Percentiles rank a stretch among this genome's conserved stretches.
These are phyloP conservation scores for Catharus bicknelli DNA, from an alignment of 2,113 vertebrate genomes.

Conservation along the genomic window DNA sequence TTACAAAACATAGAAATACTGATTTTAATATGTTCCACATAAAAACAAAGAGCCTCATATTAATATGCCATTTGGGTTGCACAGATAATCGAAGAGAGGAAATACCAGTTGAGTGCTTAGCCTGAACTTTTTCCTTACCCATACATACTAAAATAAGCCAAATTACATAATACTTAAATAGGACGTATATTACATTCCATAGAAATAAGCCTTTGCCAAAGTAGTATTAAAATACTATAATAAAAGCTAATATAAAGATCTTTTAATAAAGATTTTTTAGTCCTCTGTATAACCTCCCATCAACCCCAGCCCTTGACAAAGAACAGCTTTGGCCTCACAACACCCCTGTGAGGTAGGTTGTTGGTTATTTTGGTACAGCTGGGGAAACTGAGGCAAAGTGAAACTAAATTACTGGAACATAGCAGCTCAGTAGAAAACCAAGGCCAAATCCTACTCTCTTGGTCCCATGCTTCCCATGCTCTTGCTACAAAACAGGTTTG, in stretches of 20 bases:
- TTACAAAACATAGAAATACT: constrained; percentile 26
- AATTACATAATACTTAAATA: constrained; percentile 9
- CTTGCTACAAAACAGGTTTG: not conserved
- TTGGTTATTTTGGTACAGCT: constrained; percentile 4
- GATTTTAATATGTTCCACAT: not conserved
- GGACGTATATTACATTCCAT: not conserved
- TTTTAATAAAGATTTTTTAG: not conserved
- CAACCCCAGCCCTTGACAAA: constrained; percentile 19
- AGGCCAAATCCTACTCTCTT: not conserved
- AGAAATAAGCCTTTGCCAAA: constrained; percentile 20
- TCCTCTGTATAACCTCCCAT: not conserved
- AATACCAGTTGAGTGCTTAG: constrained; percentile 1
- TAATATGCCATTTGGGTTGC: constrained; percentile 1
- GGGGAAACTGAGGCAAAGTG: not conserved
- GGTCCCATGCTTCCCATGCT: not conserved
- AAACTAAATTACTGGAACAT: not conserved
- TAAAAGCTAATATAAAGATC: not conserved
- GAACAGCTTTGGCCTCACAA: constrained; percentile 43
- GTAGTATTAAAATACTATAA: constrained; percentile 23
- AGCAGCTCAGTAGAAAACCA: not conserved
- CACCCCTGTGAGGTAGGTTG: constrained; percentile 45
- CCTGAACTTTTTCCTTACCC: not conserved
- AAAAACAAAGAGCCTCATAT: not conserved
- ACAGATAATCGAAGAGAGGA: constrained; percentile 23
- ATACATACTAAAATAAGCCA: not conserved